These are phyloP conservation scores for Papilio aristodemus DNA, from an alignment of 1,140 invertebrate genomes.

Conservation along the genomic window DNA sequence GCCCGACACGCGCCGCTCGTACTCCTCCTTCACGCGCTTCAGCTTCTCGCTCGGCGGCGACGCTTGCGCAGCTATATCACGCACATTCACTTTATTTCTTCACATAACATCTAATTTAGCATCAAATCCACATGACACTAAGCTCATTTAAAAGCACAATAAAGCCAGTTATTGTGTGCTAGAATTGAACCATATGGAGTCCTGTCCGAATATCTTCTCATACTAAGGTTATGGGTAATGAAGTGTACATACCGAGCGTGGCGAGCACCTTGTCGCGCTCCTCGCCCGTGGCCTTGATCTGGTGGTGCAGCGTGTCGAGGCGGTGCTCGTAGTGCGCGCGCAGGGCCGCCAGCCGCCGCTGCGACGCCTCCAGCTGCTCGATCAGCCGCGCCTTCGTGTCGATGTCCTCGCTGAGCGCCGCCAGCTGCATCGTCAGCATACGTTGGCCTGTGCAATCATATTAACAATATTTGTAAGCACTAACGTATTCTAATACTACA, in stretches of 20 bases:
- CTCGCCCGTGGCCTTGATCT: conserved; percentile 93
- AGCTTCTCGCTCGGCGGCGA: conserved; percentile 87
- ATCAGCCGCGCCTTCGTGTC: conserved; percentile 96
- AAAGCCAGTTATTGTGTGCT: too few species aligned
- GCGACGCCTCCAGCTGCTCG: conserved; percentile 94
- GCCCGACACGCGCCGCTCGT: conserved; percentile 90
- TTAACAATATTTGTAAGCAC: neutral
- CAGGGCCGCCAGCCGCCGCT: conserved; percentile 90
- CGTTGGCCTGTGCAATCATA: conserved; percentile 53
- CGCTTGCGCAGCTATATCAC: conserved; percentile 58
- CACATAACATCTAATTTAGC: too few species aligned
- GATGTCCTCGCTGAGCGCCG: conserved; percentile 93
- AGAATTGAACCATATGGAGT: too few species aligned
- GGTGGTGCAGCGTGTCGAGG: conserved; percentile 91
- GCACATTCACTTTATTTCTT: neutral
- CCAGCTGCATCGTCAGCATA: conserved; percentile 85
- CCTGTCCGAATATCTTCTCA: too few species aligned
- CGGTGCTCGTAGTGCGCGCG: conserved; percentile 97
- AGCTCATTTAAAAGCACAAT: too few species aligned
- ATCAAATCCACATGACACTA: too few species aligned
- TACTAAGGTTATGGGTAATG: too few species aligned
- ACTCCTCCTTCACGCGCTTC: conserved; percentile 94
- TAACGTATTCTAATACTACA: neutral
- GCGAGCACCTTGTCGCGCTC: conserved; percentile 96
- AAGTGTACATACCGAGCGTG: conserved; percentile 82